Percentiles rank a stretch among this genome's conserved stretches.
Conservation (phyloP, 2,797 vertebrate species). For the Sciurus vulgaris region DNA sequence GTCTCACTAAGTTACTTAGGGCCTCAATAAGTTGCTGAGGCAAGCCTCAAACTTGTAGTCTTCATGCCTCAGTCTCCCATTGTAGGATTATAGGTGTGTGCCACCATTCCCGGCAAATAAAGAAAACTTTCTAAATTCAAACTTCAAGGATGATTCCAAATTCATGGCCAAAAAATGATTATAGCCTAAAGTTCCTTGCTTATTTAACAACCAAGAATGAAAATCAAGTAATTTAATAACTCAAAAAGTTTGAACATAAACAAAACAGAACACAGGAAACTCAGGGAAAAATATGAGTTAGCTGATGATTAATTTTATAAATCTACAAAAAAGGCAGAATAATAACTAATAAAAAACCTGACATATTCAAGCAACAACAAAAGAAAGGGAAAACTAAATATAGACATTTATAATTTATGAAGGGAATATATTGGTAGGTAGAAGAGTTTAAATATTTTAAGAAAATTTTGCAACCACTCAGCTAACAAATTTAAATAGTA, state of each 20-base stretch:
- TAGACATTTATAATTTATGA: background rate
- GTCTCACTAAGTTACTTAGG: too few relatives aligned
- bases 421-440: background rate
- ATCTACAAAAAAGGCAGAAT: background rate
- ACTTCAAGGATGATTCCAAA: slow-evolving; percentile 8
- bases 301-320: slow-evolving; percentile 16
- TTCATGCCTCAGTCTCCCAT: too few relatives aligned
- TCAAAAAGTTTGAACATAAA: background rate
- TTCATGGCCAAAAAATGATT: background rate
- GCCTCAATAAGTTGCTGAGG: too few relatives aligned
- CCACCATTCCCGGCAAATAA: background rate
- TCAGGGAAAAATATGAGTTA: background rate
- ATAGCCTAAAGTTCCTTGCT: background rate
- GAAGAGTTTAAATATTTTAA: slow-evolving; percentile 2
- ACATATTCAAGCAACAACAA: background rate
- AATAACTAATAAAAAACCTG: background rate
- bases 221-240: slow-evolving; percentile 38
- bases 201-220: slow-evolving; percentile 12
- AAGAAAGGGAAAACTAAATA: slow-evolving; percentile 2
- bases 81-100: too few relatives aligned
- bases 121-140: slow-evolving; percentile 52
- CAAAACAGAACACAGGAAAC: slow-evolving; percentile 4
- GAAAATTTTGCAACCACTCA: background rate
- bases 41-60: too few relatives aligned
- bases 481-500: background rate